phyloP scores from a whole-genome alignment of 2,797 vertebrate genomes.

The Acanthurus tractus region DNA sequence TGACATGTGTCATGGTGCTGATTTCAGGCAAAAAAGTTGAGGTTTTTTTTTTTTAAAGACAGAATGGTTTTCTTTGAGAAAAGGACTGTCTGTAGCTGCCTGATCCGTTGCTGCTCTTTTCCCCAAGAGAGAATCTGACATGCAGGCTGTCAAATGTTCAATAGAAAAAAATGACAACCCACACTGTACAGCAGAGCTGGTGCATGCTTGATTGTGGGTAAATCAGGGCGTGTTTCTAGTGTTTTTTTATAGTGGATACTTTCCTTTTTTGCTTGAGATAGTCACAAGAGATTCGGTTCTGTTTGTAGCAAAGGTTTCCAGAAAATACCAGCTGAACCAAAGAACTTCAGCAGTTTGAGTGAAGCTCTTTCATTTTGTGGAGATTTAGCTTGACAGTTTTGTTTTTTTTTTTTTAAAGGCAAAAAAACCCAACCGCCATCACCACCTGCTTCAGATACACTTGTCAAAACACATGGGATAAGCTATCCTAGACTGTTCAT shows the following conservation, averaged over 20 bases:
- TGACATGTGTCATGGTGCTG: constrained; percentile 29
- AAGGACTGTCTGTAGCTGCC: constrained; percentile 34
- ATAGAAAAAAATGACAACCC: constrained; percentile 47
- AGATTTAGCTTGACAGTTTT: constrained; percentile 19
- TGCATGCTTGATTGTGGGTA: constrained; percentile 5
- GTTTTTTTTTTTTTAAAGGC: constrained; percentile 4
- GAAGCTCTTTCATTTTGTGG: constrained; percentile 8
- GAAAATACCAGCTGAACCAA: constrained; percentile 13
- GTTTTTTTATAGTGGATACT: constrained; percentile 9
- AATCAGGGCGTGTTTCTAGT: constrained; percentile 2
- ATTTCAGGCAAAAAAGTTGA: constrained; percentile 36
- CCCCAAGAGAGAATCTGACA: constrained; percentile 56
- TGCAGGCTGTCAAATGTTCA: constrained; percentile 56
- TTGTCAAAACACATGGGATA: not conserved
- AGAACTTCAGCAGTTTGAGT: constrained; percentile 19
- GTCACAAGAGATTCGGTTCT: constrained; percentile 30
- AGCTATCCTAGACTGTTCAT: not conserved
- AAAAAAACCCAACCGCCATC: not conserved
- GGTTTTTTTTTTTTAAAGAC: constrained; percentile 11
- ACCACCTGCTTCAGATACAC: not conserved
- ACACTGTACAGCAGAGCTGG: constrained; percentile 25
- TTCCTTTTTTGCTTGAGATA: constrained; percentile 27
- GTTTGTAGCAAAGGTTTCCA: constrained; percentile 18
- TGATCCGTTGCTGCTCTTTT: constrained; percentile 37
- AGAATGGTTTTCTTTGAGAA: constrained; percentile 39